Evolutionary conservation across 1,140 invertebrate genomes (phyloP).

Genomic region (Bombus consobrinus): DNA sequence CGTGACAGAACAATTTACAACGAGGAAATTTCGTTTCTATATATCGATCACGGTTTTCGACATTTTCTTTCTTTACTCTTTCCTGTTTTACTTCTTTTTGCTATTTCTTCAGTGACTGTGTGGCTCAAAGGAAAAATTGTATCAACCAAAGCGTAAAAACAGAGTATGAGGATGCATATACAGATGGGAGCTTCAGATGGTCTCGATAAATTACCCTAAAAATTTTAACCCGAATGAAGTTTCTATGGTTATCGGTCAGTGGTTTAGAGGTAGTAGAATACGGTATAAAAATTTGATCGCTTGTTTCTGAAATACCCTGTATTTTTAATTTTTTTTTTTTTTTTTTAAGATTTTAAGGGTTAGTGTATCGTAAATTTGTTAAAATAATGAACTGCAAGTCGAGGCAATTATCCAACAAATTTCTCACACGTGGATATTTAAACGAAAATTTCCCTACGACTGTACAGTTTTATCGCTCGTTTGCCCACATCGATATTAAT

Average conservation of each 20-base stretch:
- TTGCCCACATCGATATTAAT: not conserved
- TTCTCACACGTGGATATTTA: not conserved
- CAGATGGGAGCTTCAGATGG: not conserved
- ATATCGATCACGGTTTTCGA: not conserved
- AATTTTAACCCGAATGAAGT: no score
- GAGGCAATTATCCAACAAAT: no score
- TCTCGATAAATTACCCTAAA: no score
- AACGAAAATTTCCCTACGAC: not conserved
- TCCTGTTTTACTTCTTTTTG: not conserved
- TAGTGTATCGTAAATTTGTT: no score
- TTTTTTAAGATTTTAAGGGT: no score
- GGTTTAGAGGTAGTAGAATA: no score
- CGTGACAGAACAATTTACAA: not conserved
- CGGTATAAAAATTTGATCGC: no score
- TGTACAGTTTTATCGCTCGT: not conserved
- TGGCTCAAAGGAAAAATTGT: no score
- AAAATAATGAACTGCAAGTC: no score
- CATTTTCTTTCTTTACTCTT: not conserved
- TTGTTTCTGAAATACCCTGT: no score
- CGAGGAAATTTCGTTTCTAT: conserved; percentile 3
- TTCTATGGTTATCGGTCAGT: no score
- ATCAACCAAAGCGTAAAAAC: not conserved
- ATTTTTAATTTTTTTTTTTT: no score
- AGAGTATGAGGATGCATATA: not conserved
- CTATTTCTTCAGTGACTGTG: not conserved